Evolutionary conservation across 2,797 vertebrate genomes (phyloP).

Genomic region (Enteromius thamalakanensis): DNA sequence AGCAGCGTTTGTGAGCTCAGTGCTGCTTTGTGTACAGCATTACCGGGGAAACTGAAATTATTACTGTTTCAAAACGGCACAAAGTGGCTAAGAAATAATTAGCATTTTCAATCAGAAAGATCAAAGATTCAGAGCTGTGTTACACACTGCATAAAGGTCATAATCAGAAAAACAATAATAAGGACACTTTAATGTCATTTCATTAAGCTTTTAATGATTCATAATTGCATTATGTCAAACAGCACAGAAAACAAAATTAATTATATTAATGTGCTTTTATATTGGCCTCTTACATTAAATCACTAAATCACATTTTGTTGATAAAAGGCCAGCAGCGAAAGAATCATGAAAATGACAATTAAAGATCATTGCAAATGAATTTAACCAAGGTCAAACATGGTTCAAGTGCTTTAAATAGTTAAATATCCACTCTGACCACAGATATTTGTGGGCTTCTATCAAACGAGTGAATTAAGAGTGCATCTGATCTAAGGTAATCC

Average conservation of each 20-base stretch:
- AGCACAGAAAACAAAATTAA: neutral
- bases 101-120: no score
- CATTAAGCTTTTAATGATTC: neutral
- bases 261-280: conserved; percentile 4
- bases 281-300: neutral
- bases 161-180: no score
- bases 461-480: neutral
- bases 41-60: no score
- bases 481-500: neutral
- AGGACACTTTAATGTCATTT: neutral
- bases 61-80: no score
- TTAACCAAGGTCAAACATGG: neutral
- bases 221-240: neutral
- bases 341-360: neutral
- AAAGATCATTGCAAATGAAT: neutral
- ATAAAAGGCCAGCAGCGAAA: neutral
- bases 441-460: neutral
- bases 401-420: neutral
- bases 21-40: no score
- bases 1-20: no score
- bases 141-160: no score
- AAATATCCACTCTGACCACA: neutral
- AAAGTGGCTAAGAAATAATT: no score
- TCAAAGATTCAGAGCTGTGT: no score
- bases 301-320: neutral